phyloP scores from a whole-genome alignment of 2,888 invertebrate species.

The Tanytarsus gracilentus region DNA sequence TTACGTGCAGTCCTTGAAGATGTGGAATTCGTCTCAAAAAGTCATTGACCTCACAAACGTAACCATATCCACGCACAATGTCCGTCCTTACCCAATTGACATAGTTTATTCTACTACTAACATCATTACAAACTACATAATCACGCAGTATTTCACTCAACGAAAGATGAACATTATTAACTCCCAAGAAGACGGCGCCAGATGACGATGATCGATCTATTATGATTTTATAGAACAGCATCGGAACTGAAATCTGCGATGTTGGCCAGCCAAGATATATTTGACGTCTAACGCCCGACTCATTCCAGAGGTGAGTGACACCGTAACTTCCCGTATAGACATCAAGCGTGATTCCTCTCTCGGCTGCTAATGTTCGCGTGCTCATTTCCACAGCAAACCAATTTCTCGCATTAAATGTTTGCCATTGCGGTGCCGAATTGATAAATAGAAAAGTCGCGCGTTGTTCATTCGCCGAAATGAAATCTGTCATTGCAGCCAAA shows the following conservation, averaged over 20 bases:
- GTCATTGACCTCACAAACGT: slow-evolving; percentile 37
- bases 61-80: slow-evolving; percentile 37
- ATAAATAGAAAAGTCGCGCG: slow-evolving; percentile 47
- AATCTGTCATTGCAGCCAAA: slow-evolving; percentile 47
- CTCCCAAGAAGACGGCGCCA: slow-evolving; percentile 42
- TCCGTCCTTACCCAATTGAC: slow-evolving; percentile 38
- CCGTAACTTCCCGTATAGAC: slow-evolving; percentile 52
- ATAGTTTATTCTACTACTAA: slow-evolving; percentile 48
- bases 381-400: slow-evolving; percentile 48
- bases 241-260: background rate
- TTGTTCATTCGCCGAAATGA: slow-evolving; percentile 47
- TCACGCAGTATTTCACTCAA: slow-evolving; percentile 35
- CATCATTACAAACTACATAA: slow-evolving; percentile 40
- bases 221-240: slow-evolving; percentile 17
- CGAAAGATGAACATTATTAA: slow-evolving; percentile 39
- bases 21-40: slow-evolving; percentile 35
- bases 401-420: slow-evolving; percentile 50
- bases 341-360: slow-evolving; percentile 38
- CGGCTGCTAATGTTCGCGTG: slow-evolving; percentile 43
- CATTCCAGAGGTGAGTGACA: background rate
- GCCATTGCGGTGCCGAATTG: slow-evolving; percentile 51
- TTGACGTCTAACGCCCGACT: slow-evolving; percentile 36
- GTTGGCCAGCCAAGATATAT: slow-evolving; percentile 44
- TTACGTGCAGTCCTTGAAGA: too few relatives aligned
- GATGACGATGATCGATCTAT: background rate